A percentile compares a stretch with the other conserved stretches of the same genome.
phyloP scores from a whole-genome alignment of 2,888 invertebrate genomes.

The Ceriagrion tenellum region DNA sequence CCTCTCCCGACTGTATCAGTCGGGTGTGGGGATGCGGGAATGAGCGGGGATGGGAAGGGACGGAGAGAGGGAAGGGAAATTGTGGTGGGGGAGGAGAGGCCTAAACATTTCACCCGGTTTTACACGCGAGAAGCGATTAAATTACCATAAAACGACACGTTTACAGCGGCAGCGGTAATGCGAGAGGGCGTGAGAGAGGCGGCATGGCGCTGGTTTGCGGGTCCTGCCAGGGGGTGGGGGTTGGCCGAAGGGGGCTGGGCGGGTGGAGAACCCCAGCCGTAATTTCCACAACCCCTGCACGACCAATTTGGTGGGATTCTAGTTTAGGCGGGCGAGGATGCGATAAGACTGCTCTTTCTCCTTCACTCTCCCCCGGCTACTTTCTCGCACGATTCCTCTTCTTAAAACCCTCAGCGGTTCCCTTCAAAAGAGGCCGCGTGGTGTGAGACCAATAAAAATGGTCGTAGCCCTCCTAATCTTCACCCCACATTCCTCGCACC shows the following conservation, averaged over 20 bases:
- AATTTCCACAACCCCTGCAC: not conserved
- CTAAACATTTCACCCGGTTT: conserved; percentile 26
- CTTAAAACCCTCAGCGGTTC: not conserved
- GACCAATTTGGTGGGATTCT: conserved; percentile 43
- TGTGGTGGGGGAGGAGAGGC: not conserved
- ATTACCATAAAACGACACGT: conserved; percentile 47
- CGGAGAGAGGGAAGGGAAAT: not conserved
- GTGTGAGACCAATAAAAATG: not conserved
- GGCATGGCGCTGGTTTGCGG: conserved; percentile 9
- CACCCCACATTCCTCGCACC: not conserved
- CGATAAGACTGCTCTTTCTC: not conserved
- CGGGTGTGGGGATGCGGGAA: not conserved
- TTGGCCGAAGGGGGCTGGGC: not conserved
- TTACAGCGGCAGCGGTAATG: conserved; percentile 10
- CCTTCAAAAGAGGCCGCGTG: not conserved
- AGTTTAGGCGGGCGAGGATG: not conserved
- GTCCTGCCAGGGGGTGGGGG: not conserved
- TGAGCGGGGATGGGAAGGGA: not conserved
- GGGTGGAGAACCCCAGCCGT: not conserved
- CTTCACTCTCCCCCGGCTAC: not conserved
- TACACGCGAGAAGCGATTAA: conserved; percentile 29
- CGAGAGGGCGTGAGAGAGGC: conserved; percentile 35
- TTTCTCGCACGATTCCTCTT: not conserved
- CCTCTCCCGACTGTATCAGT: not conserved
- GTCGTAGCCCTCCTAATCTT: not conserved